A percentile compares a stretch with the other conserved stretches of the same genome.
These are phyloP conservation scores for Campoplex nolae DNA, from an alignment of 2,888 invertebrate genomes.

Conservation along the genomic window DNA sequence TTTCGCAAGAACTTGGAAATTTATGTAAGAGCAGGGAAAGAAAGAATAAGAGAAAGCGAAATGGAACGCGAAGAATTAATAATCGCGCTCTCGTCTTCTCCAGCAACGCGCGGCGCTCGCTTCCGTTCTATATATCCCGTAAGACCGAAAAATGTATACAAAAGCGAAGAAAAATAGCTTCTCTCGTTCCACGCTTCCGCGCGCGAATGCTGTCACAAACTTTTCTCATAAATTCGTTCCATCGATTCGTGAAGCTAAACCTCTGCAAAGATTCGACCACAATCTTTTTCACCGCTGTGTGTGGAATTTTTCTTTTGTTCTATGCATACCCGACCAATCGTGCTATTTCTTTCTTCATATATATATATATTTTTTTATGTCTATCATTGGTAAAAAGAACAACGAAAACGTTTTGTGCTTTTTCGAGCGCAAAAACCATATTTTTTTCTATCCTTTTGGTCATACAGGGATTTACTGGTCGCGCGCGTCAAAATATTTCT, in stretches of 20 bases:
- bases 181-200: slow-evolving; percentile 37
- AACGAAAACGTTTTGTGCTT: slow-evolving; percentile 28
- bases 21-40: background rate
- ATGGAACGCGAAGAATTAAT: slow-evolving; percentile 56
- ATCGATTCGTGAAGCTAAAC: slow-evolving; percentile 57
- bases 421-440: slow-evolving; percentile 31
- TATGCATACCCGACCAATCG: slow-evolving; percentile 64
- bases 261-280: background rate
- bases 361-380: background rate
- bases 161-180: background rate
- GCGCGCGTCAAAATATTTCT: slow-evolving; percentile 44
- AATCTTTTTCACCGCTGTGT: slow-evolving; percentile 10
- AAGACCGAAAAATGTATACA: slow-evolving; percentile 25
- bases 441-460: slow-evolving; percentile 37
- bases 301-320: slow-evolving; percentile 63
- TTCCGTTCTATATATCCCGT: background rate
- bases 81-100: slow-evolving; percentile 49
- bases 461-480: slow-evolving; percentile 20
- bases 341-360: slow-evolving; percentile 56
- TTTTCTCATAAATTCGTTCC: slow-evolving; percentile 69
- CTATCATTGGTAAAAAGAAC: background rate
- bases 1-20: slow-evolving; percentile 30
- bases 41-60: slow-evolving; percentile 6
- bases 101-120: slow-evolving; percentile 3
- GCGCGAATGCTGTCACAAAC: slow-evolving; percentile 61